phyloP scores from a whole-genome alignment of 2,888 invertebrate species.

The Phengaris alcon region DNA sequence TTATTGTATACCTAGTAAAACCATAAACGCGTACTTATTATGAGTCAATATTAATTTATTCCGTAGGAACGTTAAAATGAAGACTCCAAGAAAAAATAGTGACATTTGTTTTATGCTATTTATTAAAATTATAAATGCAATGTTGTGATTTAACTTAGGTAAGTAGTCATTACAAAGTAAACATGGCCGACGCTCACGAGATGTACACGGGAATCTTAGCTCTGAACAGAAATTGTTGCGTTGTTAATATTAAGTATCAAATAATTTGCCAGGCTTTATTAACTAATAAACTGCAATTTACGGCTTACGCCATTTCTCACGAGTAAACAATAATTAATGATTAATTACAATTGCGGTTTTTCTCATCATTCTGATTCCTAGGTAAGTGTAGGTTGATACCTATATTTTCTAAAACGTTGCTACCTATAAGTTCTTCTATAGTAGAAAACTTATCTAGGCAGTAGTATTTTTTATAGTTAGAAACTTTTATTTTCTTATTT shows the following conservation, averaged over 20 bases:
- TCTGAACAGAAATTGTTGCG: slow-evolving; percentile 10
- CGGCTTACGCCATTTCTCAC: slow-evolving; percentile 1
- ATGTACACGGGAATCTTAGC: background rate
- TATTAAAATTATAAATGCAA: background rate
- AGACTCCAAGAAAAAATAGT: no score
- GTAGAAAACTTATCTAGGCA: background rate
- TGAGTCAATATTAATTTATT: no score
- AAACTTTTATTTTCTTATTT: background rate
- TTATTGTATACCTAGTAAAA: no score
- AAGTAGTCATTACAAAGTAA: background rate
- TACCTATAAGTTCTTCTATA: no score
- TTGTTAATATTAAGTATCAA: slow-evolving; percentile 18
- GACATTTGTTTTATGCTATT: no score
- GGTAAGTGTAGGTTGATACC: background rate
- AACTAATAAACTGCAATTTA: slow-evolving; percentile 15
- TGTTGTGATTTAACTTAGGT: background rate
- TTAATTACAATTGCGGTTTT: background rate
- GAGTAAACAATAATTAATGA: background rate
- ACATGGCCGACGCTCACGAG: background rate
- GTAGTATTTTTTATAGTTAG: background rate
- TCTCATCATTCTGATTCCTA: background rate
- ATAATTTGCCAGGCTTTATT: slow-evolving; percentile 13
- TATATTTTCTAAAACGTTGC: no score
- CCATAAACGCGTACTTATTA: no score
- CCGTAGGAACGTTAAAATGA: no score